These are phyloP conservation scores for Mirza zaza DNA, from an alignment of 2,113 vertebrate genomes.

Conservation along the genomic window DNA sequence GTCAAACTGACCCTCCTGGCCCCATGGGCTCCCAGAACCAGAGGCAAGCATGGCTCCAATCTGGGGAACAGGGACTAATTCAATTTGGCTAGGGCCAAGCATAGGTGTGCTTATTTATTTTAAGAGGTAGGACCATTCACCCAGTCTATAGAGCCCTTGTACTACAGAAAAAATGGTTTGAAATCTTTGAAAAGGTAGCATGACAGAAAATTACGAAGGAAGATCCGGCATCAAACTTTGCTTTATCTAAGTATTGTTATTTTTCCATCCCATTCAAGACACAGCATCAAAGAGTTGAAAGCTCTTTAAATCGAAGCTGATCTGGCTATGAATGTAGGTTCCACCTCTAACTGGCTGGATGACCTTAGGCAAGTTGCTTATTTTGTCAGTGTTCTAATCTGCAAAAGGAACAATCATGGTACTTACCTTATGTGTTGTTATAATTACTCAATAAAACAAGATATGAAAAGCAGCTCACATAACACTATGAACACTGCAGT, in stretches of 20 bases:
- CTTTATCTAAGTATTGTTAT: background rate
- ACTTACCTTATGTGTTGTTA: background rate
- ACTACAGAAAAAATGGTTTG: background rate
- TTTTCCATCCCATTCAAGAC: background rate
- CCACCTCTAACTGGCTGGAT: background rate
- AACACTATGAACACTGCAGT: background rate
- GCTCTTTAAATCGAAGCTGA: background rate
- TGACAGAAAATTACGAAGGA: background rate
- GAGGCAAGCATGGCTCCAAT: background rate
- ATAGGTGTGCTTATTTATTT: background rate
- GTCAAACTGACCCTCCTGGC: background rate
- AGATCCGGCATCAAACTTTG: background rate
- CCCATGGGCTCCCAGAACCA: background rate
- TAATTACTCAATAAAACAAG: background rate
- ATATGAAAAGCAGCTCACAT: background rate
- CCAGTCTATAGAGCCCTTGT: background rate
- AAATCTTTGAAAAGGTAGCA: background rate
- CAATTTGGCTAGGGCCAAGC: background rate
- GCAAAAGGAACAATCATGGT: background rate
- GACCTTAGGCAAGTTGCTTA: background rate
- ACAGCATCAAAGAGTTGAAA: background rate
- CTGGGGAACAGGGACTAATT: background rate
- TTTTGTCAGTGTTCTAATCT: background rate
- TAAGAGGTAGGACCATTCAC: background rate
- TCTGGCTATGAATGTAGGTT: background rate